Percentiles rank a stretch among this genome's conserved stretches.
phyloP scores from a whole-genome alignment of 1,140 invertebrate species.

The Ericerus pela region DNA sequence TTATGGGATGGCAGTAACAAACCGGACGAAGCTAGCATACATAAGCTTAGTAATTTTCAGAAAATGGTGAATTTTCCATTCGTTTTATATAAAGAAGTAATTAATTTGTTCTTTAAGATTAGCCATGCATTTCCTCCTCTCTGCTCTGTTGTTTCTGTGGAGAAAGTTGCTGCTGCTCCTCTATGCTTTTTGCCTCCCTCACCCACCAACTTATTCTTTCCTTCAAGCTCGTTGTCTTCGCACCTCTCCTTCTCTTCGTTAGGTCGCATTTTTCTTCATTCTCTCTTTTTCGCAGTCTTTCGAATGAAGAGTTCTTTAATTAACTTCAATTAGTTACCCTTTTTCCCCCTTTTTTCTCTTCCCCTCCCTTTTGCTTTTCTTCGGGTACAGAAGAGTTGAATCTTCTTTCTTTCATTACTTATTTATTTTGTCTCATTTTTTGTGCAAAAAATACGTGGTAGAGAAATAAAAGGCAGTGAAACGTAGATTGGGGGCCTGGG shows the following conservation, averaged over 20 bases:
- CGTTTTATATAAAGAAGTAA: constrained; percentile 11
- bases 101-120: constrained; percentile 12
- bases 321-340: constrained; percentile 10
- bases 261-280: no score
- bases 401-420: constrained; percentile 12
- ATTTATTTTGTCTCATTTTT: constrained; percentile 9
- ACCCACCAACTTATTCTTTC: no score
- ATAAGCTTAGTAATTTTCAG: constrained; percentile 7
- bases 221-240: background rate
- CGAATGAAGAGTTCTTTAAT: constrained; percentile 9
- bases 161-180: no score
- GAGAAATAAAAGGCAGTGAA: no score
- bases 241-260: background rate
- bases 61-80: constrained; percentile 6
- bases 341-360: no score
- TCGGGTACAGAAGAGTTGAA: constrained; percentile 4
- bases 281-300: no score
- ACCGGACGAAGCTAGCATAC: constrained; percentile 8
- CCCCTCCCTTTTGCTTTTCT: no score
- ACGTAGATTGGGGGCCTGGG: no score
- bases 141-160: no score
- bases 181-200: no score
- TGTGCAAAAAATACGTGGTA: no score
- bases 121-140: constrained; percentile 11
- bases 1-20: no score